Evolutionary conservation across 92 coral and sea anemone species (phyloP).

Genomic region (Epizoanthus illoricatus): DNA sequence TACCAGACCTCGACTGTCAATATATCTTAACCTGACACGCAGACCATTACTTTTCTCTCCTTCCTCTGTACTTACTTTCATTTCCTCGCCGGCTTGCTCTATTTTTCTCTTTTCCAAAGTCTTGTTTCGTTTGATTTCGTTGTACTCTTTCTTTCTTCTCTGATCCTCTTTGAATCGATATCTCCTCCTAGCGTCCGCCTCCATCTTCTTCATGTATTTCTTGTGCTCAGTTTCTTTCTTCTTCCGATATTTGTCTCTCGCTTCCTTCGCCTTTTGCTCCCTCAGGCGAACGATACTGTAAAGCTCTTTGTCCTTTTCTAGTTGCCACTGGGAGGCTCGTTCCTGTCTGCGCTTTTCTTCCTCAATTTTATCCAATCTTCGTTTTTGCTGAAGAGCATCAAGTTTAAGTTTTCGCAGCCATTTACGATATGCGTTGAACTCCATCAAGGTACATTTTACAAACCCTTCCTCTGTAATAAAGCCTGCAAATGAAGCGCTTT

Average conservation of each 20-base stretch:
- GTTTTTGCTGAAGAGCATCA: slow-evolving; percentile 68
- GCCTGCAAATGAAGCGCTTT: slow-evolving; percentile 45
- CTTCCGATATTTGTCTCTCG: slow-evolving; percentile 42
- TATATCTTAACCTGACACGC: no score
- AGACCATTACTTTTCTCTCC: not conserved
- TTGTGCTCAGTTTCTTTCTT: not conserved
- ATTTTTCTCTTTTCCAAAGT: slow-evolving; percentile 43
- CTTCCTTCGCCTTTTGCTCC: slow-evolving; percentile 59
- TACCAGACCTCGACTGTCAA: no score
- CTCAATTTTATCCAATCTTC: slow-evolving; percentile 45
- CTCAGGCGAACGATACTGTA: slow-evolving; percentile 51
- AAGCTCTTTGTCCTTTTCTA: slow-evolving; percentile 69
- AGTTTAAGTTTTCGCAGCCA: slow-evolving; percentile 93
- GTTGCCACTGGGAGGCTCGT: slow-evolving; percentile 38
- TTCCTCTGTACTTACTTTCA: slow-evolving; percentile 47
- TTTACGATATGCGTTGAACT: slow-evolving; percentile 88
- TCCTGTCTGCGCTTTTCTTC: slow-evolving; percentile 61
- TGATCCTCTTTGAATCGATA: slow-evolving; percentile 49
- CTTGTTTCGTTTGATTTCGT: slow-evolving; percentile 56
- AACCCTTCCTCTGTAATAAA: slow-evolving; percentile 86
- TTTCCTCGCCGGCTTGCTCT: slow-evolving; percentile 42
- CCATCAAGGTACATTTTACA: slow-evolving; percentile 84
- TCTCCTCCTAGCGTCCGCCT: slow-evolving; percentile 56
- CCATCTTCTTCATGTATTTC: slow-evolving; percentile 50
- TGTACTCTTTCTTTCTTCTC: slow-evolving; percentile 46